Evolutionary conservation across 1,140 invertebrate species (phyloP).

Genomic region (Drosophila parvula): DNA sequence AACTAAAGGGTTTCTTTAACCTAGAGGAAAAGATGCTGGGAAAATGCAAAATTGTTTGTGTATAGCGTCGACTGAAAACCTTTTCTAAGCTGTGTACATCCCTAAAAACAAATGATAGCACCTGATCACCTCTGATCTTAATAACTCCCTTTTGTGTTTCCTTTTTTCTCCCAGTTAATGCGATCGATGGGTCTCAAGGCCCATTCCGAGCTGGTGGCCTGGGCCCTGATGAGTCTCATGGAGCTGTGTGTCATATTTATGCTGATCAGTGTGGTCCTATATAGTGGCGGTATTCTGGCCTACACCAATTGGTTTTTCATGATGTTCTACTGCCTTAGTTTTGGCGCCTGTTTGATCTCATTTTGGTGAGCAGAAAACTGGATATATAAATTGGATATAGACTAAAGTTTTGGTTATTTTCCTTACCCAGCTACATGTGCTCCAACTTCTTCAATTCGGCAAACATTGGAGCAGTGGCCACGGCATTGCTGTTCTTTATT

Average conservation of each 20-base stretch:
- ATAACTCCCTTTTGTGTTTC: too few species aligned
- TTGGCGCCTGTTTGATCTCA: slow-evolving; percentile 86
- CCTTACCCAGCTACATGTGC: slow-evolving; percentile 87
- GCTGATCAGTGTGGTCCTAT: slow-evolving; percentile 85
- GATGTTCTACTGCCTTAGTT: slow-evolving; percentile 86
- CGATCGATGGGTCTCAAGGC: slow-evolving; percentile 88
- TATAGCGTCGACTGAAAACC: too few species aligned
- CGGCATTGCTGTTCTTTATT: slow-evolving; percentile 87
- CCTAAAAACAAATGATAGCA: too few species aligned
- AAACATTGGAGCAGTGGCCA: slow-evolving; percentile 87
- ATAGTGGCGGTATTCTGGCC: slow-evolving; percentile 86
- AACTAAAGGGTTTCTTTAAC: too few species aligned
- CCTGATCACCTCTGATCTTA: neutral
- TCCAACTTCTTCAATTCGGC: slow-evolving; percentile 87
- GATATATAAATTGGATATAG: neutral
- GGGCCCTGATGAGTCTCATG: slow-evolving; percentile 86
- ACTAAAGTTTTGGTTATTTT: slow-evolving; percentile 15
- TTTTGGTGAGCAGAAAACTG: slow-evolving; percentile 85
- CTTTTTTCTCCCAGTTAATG: slow-evolving; percentile 85
- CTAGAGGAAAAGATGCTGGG: too few species aligned
- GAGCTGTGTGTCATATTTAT: slow-evolving; percentile 85
- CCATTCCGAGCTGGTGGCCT: slow-evolving; percentile 86
- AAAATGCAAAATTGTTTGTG: too few species aligned
- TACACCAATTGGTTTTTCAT: slow-evolving; percentile 85
- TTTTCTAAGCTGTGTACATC: too few species aligned